phyloP scores from a whole-genome alignment of 1,140 invertebrate species.

The Scaptomyza graminum region DNA sequence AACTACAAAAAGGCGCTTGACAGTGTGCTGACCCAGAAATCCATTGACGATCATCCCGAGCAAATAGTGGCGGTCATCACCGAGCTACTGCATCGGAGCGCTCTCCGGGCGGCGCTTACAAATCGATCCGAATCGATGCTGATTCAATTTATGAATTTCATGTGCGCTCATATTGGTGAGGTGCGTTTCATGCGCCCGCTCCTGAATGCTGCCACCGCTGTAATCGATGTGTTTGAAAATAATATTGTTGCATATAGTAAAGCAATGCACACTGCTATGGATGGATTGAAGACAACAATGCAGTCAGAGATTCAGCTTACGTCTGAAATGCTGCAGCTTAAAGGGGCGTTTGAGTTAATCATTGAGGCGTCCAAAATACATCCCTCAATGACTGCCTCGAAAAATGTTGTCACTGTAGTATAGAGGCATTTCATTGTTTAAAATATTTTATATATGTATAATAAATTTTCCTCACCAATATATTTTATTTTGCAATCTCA shows the following conservation, averaged over 20 bases:
- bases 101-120: conserved; percentile 88
- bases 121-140: conserved; percentile 89
- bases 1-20: conserved; percentile 92
- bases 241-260: conserved; percentile 74
- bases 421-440: too few relatives aligned
- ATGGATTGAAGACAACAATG: conserved; percentile 85
- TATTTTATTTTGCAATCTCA: too few relatives aligned
- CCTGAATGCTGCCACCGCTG: conserved; percentile 83
- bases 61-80: conserved; percentile 91
- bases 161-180: conserved; percentile 18
- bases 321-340: conserved; percentile 84
- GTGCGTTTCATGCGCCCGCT: conserved; percentile 78
- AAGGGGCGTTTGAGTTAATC: conserved; percentile 89
- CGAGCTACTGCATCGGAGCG: conserved; percentile 91
- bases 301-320: conserved; percentile 78
- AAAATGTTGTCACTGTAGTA: conserved; percentile 56
- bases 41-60: conserved; percentile 89
- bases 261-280: too few relatives aligned
- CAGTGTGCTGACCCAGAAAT: conserved; percentile 87
- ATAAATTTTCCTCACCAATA: too few relatives aligned
- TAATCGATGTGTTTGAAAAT: conserved; percentile 86
- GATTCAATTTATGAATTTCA: conserved; percentile 87
- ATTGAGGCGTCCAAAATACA: too few relatives aligned
- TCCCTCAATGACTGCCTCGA: too few relatives aligned
- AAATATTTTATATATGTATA: too few relatives aligned